Evolutionary conservation across 2,797 vertebrate species (phyloP).

Genomic region (Allobates femoralis): DNA sequence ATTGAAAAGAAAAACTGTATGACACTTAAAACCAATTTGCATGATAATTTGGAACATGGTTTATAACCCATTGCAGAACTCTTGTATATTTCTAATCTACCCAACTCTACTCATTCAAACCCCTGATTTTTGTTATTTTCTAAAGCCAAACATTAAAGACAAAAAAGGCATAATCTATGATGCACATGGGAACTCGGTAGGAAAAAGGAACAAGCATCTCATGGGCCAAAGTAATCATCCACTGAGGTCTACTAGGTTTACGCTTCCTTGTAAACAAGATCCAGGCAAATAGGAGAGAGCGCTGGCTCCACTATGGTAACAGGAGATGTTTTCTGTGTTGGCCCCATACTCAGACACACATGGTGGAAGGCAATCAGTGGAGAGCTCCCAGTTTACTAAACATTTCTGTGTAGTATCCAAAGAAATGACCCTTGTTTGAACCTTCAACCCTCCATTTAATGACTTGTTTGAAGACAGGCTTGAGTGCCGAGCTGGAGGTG

Average conservation of each 20-base stretch:
- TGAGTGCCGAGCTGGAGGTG: constrained; percentile 84
- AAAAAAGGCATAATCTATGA: not conserved
- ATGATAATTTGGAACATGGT: too few relatives aligned
- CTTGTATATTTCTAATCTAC: not conserved
- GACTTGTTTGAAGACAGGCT: constrained; percentile 99
- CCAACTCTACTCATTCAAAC: not conserved
- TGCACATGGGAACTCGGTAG: not conserved
- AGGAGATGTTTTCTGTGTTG: constrained; percentile 3
- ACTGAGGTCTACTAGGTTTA: constrained; percentile 24
- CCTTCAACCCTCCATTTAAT: constrained; percentile 97
- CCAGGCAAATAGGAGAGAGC: not conserved
- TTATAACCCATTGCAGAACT: not conserved
- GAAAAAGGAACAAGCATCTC: not conserved
- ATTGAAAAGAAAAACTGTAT: too few relatives aligned
- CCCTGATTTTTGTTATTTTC: not conserved
- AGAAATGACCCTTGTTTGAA: constrained; percentile 93
- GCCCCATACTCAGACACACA: constrained; percentile 39
- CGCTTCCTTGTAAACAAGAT: constrained; percentile 7
- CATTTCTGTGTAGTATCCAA: constrained; percentile 93
- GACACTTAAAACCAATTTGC: too few relatives aligned
- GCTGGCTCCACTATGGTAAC: constrained; percentile 9
- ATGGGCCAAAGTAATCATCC: not conserved
- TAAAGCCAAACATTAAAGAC: not conserved
- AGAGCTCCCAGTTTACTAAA: constrained; percentile 61
- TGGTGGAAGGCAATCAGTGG: constrained; percentile 49